phyloP scores from a whole-genome alignment of 2,113 vertebrate species.

The Syrrhaptes paradoxus region DNA sequence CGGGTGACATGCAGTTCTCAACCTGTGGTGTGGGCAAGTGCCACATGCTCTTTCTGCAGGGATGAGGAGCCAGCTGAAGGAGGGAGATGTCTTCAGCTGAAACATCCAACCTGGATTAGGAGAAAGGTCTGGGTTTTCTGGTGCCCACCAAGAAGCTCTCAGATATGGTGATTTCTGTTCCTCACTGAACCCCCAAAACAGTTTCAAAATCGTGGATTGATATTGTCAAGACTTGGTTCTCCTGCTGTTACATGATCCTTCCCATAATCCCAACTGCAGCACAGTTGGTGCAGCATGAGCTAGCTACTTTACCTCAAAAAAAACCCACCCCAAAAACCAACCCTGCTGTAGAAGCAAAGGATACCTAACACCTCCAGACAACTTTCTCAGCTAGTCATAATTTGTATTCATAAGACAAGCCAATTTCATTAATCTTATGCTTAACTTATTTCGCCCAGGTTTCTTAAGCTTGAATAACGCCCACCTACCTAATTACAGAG shows the following conservation, averaged over 20 bases:
- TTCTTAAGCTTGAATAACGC: neutral
- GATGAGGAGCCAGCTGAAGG: neutral
- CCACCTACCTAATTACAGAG: neutral
- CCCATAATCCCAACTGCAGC: neutral
- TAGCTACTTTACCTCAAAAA: neutral
- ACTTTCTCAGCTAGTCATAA: neutral
- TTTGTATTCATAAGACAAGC: neutral
- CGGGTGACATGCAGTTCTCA: neutral
- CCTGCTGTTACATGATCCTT: neutral
- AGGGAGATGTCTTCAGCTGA: neutral
- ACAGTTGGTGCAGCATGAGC: neutral
- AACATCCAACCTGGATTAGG: neutral
- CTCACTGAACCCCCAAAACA: neutral
- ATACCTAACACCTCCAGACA: neutral
- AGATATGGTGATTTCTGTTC: neutral
- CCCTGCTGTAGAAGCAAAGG: neutral
- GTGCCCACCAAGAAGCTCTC: neutral
- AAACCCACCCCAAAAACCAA: neutral
- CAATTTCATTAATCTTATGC: neutral
- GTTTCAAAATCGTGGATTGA: neutral
- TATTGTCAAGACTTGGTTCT: neutral
- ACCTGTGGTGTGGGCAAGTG: neutral
- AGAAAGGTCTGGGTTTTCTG: neutral
- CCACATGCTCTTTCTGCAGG: neutral
- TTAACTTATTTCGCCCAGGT: neutral